Evolutionary conservation across 2,888 invertebrate genomes (phyloP).

Genomic region (Drosophila putrida): DNA sequence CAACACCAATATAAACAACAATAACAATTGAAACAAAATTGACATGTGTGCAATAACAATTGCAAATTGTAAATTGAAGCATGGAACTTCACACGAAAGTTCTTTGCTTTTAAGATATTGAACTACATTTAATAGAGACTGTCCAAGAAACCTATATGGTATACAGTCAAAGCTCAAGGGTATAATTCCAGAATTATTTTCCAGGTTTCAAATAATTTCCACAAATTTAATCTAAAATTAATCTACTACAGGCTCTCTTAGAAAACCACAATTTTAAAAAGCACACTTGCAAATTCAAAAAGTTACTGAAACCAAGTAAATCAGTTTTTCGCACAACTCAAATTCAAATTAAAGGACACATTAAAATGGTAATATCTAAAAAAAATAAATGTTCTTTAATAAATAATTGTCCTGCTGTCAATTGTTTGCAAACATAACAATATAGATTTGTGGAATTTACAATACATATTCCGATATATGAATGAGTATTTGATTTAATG

Average conservation of each 20-base stretch:
- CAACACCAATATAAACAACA: conserved; percentile 22
- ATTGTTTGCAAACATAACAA: conserved; percentile 24
- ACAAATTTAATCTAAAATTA: too few relatives aligned
- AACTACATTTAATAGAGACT: background rate
- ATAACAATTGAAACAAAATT: conserved; percentile 5
- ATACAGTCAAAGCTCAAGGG: too few relatives aligned
- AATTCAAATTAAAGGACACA: background rate
- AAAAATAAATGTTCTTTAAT: background rate
- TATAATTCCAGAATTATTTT: too few relatives aligned
- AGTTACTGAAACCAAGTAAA: background rate
- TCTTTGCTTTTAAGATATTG: background rate
- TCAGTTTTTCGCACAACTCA: background rate
- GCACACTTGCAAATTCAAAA: background rate
- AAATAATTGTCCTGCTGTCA: conserved; percentile 22
- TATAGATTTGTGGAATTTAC: conserved; percentile 1
- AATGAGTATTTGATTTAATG: conserved; percentile 17
- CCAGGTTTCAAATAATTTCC: too few relatives aligned
- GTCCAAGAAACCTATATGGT: background rate
- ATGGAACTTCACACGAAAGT: background rate
- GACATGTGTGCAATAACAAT: conserved; percentile 5
- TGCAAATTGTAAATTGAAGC: background rate
- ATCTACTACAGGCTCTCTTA: too few relatives aligned
- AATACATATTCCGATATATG: background rate
- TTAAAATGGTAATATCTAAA: background rate
- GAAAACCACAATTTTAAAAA: too few relatives aligned